Evolutionary conservation across 2,888 invertebrate species (phyloP).

Genomic region (Megaustenia siamemsis): DNA sequence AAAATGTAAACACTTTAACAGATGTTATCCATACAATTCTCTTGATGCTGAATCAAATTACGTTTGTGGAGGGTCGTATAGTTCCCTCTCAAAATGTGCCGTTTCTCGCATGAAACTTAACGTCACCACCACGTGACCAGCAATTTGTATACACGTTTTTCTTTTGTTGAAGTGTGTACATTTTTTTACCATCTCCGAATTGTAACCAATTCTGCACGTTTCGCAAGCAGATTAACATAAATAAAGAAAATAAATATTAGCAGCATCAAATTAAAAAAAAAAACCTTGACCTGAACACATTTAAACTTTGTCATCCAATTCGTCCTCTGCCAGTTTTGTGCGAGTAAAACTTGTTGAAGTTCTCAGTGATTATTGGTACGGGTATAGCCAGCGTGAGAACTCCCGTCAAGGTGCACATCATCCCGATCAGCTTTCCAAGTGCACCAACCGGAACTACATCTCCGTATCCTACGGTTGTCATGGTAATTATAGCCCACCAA

Average conservation of each 20-base stretch:
- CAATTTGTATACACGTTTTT: too few relatives aligned
- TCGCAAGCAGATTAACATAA: too few relatives aligned
- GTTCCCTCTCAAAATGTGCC: too few relatives aligned
- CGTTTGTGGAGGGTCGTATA: too few relatives aligned
- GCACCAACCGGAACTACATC: constrained; percentile 78
- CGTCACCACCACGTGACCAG: too few relatives aligned
- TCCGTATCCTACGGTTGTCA: constrained; percentile 80
- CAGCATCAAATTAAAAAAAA: neutral
- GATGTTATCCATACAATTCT: too few relatives aligned
- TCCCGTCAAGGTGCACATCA: constrained; percentile 78
- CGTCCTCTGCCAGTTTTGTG: constrained; percentile 77
- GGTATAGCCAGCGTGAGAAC: constrained; percentile 79
- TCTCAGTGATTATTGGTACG: constrained; percentile 79
- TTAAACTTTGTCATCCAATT: constrained; percentile 37
- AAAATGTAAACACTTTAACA: too few relatives aligned
- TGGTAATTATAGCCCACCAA: constrained; percentile 81
- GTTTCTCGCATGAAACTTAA: too few relatives aligned
- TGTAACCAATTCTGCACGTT: too few relatives aligned
- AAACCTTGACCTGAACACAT: neutral
- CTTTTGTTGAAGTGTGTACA: too few relatives aligned
- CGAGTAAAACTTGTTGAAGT: constrained; percentile 79
- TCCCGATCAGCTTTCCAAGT: constrained; percentile 78
- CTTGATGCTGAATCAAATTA: too few relatives aligned
- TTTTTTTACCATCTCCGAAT: too few relatives aligned
- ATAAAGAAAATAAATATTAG: neutral